phyloP scores from a whole-genome alignment of 2,797 vertebrate genomes.

The Parambassis ranga region DNA sequence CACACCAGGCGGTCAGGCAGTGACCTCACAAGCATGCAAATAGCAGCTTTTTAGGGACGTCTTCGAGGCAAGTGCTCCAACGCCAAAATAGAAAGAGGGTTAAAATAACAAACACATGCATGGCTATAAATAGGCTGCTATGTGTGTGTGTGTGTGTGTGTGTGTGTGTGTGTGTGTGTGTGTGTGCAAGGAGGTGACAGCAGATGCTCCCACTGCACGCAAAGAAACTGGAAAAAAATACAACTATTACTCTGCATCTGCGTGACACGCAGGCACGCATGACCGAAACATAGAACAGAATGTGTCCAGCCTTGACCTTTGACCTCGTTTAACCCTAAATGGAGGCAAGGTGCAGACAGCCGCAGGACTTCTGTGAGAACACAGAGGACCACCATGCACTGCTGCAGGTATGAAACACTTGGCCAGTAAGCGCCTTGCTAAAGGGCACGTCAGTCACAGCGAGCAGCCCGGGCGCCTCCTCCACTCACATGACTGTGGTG shows the following conservation, averaged over 20 bases:
- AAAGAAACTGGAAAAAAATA: background rate
- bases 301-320: slow-evolving; percentile 3
- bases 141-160: background rate
- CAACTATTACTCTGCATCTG: slow-evolving; percentile 25
- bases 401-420: slow-evolving; percentile 23
- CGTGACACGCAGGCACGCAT: background rate
- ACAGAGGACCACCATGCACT: background rate
- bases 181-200: slow-evolving; percentile 1
- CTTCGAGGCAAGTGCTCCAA: background rate
- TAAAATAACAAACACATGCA: slow-evolving; percentile 8
- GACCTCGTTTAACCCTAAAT: background rate
- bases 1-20: background rate
- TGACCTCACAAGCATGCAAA: slow-evolving; percentile 10
- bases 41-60: slow-evolving; percentile 1
- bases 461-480: background rate
- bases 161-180: background rate
- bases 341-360: background rate
- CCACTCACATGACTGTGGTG: background rate
- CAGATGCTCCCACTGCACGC: slow-evolving; percentile 32
- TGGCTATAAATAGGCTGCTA: slow-evolving; percentile 23
- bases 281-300: background rate
- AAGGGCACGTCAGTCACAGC: slow-evolving; percentile 48
- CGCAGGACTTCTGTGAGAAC: background rate
- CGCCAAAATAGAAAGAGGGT: slow-evolving; percentile 13
- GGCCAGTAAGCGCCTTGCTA: background rate